Base-by-base conservation (phyloP, 2,797 vertebrate species). In the Fratercula arctica region DNA sequence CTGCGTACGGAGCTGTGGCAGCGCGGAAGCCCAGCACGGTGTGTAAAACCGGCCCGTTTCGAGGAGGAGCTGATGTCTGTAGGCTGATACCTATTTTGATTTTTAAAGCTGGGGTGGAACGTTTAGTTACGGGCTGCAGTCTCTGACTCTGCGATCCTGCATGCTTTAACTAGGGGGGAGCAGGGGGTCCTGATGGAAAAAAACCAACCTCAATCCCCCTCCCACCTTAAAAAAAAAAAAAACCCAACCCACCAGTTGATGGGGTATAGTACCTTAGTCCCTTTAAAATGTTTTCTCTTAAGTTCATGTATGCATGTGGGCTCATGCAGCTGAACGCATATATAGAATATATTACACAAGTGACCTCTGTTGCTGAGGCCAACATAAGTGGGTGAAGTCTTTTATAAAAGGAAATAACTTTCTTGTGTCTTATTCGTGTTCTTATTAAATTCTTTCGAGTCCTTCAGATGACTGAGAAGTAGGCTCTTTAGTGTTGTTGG, bases 1-100 rank as follows among this genome's bases (percentile, higher is more conserved):
- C 29, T 15, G 37, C 3, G 45, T 16, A 1, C 3, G 31, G 4
- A 15, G 17, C 75, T 3, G 60, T 51, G 57, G 64, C 50, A 46
- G 87, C 1, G 3, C 9, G 50, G 51, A 13, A 45, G 45, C 77
- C 43, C 72, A 13, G 50, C 54, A 7, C 13, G 0, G 24, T 24
- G 23, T 46, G n/a, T 48, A 29, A 59, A 51, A n/a, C 54, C 1
- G 0, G 15, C 60, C 74, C 2, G 0, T 81, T 39, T 9, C 0
- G 0, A 72, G 88, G 41, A 35, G 67, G 10, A 16, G 31, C 48
- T 37, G 37, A 4, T 33, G 45, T 5, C 72, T 45, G 41, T 6
- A 41, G 51, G 48, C 46, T 77, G 53, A n/a, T 51, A 1, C 24
- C 26, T 13, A 0, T 6, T 16, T 11, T 1, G 1, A 4, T 24